These are phyloP conservation scores for Picathartes gymnocephalus DNA, from an alignment of 2,113 vertebrate species.

Conservation along the genomic window DNA sequence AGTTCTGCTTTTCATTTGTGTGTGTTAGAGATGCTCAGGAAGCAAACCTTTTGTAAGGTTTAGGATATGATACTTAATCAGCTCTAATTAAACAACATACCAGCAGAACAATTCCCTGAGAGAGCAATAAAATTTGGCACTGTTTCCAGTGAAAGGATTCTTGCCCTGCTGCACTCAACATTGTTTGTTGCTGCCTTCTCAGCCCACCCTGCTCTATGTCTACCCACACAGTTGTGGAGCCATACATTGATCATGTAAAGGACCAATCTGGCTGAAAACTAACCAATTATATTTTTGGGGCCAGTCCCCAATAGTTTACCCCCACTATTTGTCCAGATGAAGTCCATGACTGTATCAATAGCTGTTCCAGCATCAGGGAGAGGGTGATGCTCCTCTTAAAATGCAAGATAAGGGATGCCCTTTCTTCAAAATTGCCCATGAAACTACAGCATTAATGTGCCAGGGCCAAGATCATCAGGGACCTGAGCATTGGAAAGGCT, in stretches of 20 bases:
- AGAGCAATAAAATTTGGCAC: neutral
- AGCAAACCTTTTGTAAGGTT: neutral
- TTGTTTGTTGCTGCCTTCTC: neutral
- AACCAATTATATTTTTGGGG: neutral
- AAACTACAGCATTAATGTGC: neutral
- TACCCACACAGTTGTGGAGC: neutral
- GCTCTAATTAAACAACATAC: neutral
- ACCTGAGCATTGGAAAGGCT: neutral
- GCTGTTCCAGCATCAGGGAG: neutral
- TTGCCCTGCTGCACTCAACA: fast-evolving
- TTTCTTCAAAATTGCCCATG: neutral
- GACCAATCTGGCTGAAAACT: neutral
- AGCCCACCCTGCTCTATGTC: neutral
- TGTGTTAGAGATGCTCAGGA: neutral
- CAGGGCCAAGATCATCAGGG: neutral
- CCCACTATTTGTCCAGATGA: neutral
- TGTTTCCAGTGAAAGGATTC: neutral
- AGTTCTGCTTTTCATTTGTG: neutral
- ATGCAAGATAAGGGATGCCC: neutral
- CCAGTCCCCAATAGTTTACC: neutral
- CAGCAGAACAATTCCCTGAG: neutral
- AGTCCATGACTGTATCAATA: neutral
- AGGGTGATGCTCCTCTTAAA: neutral
- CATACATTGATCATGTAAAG: neutral
- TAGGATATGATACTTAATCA: neutral